A percentile compares a stretch with the other conserved stretches of the same genome.
Evolutionary conservation across 2,888 invertebrate genomes (phyloP).

Genomic region (Cosmia pyralina): DNA sequence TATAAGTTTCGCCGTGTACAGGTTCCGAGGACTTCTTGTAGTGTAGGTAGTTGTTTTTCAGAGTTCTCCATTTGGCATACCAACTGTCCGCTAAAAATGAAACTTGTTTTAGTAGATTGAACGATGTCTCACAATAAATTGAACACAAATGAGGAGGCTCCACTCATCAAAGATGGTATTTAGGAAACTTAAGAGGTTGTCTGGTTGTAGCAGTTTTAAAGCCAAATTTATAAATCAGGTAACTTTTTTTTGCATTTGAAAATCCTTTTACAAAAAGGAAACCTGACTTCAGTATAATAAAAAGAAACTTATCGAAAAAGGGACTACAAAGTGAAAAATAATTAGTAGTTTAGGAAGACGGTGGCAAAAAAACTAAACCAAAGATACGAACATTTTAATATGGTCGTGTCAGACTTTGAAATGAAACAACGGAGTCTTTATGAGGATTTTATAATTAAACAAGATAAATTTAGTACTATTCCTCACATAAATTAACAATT

Average conservation of each 20-base stretch:
- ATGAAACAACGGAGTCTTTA: constrained; percentile 4
- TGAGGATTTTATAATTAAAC: background rate
- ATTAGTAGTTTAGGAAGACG: background rate
- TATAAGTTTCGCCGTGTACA: constrained; percentile 32
- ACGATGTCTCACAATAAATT: background rate
- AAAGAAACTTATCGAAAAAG: background rate
- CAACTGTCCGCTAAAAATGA: constrained; percentile 48
- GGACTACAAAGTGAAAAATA: background rate
- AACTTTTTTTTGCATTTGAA: too few species aligned
- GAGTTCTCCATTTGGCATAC: constrained; percentile 59
- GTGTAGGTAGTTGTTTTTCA: constrained; percentile 61
- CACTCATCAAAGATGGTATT: background rate
- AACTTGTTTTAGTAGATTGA: constrained; percentile 4
- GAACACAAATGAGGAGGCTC: background rate
- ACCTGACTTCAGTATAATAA: background rate
- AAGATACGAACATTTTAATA: background rate
- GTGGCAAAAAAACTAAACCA: background rate
- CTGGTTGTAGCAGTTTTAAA: too few species aligned
- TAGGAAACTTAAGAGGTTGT: background rate
- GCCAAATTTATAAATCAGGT: too few species aligned
- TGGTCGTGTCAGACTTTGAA: background rate
- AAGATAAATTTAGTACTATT: background rate
- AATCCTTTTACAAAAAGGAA: background rate
- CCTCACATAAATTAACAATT: background rate
- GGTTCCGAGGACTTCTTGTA: constrained; percentile 52